A percentile compares a stretch with the other conserved stretches of the same genome.
phyloP scores from a whole-genome alignment of 2,888 invertebrate genomes.

The Steinernema hermaphroditum region DNA sequence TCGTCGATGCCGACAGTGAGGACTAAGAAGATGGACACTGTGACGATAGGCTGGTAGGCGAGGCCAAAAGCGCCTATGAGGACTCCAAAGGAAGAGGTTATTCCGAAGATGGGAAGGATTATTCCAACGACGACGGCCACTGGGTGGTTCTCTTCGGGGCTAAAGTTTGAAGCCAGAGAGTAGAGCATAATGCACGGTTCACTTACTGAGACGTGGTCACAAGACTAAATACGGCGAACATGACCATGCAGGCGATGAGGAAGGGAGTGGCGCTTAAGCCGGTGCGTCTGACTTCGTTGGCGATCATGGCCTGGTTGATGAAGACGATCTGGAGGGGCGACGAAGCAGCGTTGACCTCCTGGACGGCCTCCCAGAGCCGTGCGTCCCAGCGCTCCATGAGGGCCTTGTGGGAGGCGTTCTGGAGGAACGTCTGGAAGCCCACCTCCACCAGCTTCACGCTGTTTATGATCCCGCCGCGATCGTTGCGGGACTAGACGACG shows the following conservation, averaged over 20 bases:
- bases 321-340: background rate
- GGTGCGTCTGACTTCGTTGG: conserved; percentile 3
- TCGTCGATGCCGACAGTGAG: conserved; percentile 1
- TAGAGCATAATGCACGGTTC: too few species aligned
- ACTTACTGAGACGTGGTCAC: conserved; percentile 7
- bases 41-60: conserved; percentile 13
- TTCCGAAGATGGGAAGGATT: background rate
- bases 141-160: conserved; percentile 13
- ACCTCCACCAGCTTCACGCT: conserved; percentile 8
- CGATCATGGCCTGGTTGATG: conserved; percentile 13
- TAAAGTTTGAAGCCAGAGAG: background rate
- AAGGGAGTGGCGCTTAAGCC: background rate
- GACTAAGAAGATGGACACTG: conserved; percentile 1
- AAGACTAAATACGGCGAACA: background rate
- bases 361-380: background rate
- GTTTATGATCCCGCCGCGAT: conserved; percentile 8
- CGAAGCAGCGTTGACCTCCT: background rate
- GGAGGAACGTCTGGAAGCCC: background rate
- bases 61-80: background rate
- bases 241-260: conserved; percentile 7
- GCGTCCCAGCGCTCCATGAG: conserved; percentile 18
- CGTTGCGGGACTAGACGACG: background rate
- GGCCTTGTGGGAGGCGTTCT: background rate
- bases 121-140: background rate
- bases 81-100: conserved; percentile 1